Evolutionary conservation across 2,113 vertebrate species (phyloP).

Genomic region (Harpagus bidentatus): DNA sequence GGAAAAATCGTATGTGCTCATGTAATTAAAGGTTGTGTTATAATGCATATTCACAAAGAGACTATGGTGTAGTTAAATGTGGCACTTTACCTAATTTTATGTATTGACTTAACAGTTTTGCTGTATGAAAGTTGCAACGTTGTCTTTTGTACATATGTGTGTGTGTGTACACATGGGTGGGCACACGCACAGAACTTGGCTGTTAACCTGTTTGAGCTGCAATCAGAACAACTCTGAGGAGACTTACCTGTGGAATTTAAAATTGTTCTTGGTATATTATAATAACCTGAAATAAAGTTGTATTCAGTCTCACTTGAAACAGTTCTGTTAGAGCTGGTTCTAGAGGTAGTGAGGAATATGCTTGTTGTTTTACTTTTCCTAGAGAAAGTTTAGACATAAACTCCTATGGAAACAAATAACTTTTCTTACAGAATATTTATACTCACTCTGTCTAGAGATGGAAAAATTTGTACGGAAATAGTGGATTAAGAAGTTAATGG

Average conservation of each 20-base stretch:
- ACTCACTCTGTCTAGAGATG: background rate
- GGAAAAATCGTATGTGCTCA: slow-evolving; percentile 2
- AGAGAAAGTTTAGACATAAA: background rate
- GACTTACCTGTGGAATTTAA: background rate
- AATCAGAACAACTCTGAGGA: background rate
- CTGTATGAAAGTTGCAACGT: fast-evolving
- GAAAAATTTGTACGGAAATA: background rate
- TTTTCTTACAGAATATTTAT: background rate
- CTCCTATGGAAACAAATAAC: background rate
- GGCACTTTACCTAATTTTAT: background rate
- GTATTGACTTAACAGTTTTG: background rate
- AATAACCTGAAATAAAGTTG: background rate
- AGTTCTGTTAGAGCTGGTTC: background rate
- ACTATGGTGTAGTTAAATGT: background rate
- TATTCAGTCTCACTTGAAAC: background rate
- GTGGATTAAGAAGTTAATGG: background rate
- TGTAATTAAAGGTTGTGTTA: slow-evolving; percentile 25
- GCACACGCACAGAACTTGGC: background rate
- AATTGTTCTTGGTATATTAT: background rate
- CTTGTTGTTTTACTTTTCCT: background rate
- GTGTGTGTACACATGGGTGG: background rate
- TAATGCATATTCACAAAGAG: background rate
- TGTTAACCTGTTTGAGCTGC: background rate
- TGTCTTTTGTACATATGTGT: background rate
- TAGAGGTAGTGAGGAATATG: background rate